phyloP scores from a whole-genome alignment of 2,113 vertebrate genomes.

The Antigone vipio region DNA sequence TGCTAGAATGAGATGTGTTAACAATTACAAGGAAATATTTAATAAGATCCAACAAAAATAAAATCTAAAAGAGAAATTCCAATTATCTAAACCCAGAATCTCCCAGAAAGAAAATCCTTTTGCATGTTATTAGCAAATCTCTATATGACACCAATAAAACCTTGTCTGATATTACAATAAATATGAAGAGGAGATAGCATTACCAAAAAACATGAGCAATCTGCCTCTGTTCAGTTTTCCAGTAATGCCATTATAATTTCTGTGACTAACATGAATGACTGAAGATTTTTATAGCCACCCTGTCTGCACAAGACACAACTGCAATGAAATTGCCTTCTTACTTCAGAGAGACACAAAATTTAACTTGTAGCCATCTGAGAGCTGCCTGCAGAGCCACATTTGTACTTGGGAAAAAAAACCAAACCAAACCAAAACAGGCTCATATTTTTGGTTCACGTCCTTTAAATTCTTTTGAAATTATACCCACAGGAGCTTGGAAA shows the following conservation, averaged over 20 bases:
- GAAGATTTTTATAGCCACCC: constrained; percentile 19
- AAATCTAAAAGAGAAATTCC: neutral
- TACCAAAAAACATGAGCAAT: neutral
- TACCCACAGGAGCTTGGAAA: neutral
- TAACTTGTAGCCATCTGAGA: constrained; percentile 26
- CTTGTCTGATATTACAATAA: constrained; percentile 11
- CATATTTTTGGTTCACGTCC: neutral
- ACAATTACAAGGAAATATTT: neutral
- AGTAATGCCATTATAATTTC: constrained; percentile 21
- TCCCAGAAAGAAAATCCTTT: neutral
- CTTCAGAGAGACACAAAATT: constrained; percentile 33
- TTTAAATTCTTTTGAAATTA: neutral
- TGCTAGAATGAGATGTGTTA: neutral
- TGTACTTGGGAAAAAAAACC: neutral
- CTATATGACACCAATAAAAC: neutral
- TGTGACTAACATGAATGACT: constrained; percentile 20
- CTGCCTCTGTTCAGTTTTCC: constrained; percentile 5
- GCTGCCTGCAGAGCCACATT: neutral
- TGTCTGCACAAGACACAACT: neutral
- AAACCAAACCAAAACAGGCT: neutral
- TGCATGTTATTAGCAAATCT: neutral
- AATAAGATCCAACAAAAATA: neutral
- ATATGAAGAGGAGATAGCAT: constrained; percentile 2
- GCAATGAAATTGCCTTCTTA: constrained; percentile 36
- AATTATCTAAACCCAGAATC: neutral